These are phyloP conservation scores for Craterocephalus amniculus DNA, from an alignment of 2,797 vertebrate genomes.

Conservation along the genomic window DNA sequence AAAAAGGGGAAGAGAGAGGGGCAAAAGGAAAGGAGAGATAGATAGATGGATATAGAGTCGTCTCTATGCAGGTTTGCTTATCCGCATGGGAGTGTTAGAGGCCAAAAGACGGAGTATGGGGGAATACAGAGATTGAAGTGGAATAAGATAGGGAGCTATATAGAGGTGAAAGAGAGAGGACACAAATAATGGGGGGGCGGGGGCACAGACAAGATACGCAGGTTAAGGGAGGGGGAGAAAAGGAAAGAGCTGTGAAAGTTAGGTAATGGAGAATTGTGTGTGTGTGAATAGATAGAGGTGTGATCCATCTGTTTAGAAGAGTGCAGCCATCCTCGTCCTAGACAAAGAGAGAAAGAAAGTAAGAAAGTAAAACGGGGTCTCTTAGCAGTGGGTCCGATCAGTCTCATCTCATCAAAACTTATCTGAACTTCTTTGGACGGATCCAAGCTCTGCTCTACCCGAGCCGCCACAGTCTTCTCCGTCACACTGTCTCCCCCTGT, in stretches of 20 bases:
- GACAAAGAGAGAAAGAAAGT: constrained; percentile 38
- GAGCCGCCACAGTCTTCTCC: constrained; percentile 64
- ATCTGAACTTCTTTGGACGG: constrained; percentile 73
- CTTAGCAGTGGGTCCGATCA: constrained; percentile 69
- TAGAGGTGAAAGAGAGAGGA: constrained; percentile 65
- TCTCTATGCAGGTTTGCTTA: constrained; percentile 72
- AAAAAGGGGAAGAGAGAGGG: constrained; percentile 67
- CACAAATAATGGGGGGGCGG: constrained; percentile 64
- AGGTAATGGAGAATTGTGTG: constrained; percentile 60
- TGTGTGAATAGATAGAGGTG: constrained; percentile 58
- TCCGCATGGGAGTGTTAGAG: constrained; percentile 73
- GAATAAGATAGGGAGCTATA: constrained; percentile 68
- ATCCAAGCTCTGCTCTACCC: constrained; percentile 65
- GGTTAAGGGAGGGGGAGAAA: constrained; percentile 56
- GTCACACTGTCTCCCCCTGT: constrained; percentile 80
- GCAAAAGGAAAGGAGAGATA: constrained; percentile 72
- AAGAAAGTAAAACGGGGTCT: constrained; percentile 58
- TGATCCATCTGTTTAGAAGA: constrained; percentile 62
- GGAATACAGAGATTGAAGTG: constrained; percentile 66
- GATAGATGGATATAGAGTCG: constrained; percentile 78
- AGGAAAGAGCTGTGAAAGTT: constrained; percentile 76
- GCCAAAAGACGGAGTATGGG: constrained; percentile 61
- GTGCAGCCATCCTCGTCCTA: constrained; percentile 52
- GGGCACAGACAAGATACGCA: constrained; percentile 64
- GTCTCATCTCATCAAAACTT: constrained; percentile 79